phyloP scores from a whole-genome alignment of 2,888 invertebrate genomes.

The Choreutis nemorana region DNA sequence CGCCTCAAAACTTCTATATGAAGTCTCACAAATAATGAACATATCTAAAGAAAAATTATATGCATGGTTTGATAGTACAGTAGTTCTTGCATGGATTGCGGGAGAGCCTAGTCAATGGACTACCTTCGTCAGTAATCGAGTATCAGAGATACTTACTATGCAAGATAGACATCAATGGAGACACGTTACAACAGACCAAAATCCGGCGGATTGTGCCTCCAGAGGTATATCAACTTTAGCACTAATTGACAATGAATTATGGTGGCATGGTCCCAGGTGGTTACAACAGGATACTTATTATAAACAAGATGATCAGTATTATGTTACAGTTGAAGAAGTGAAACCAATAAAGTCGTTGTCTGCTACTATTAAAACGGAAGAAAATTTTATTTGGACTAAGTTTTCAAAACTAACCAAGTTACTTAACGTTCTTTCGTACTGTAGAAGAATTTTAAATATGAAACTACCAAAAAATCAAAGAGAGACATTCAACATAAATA shows the following conservation, averaged over 20 bases:
- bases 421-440: constrained; percentile 9
- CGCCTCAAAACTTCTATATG: constrained; percentile 8
- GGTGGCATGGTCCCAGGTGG: constrained; percentile 11
- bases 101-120: constrained; percentile 16
- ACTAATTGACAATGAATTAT: constrained; percentile 11
- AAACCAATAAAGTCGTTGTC: constrained; percentile 1
- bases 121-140: constrained; percentile 16
- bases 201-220: constrained; percentile 19
- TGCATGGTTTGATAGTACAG: constrained; percentile 15
- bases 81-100: constrained; percentile 14
- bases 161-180: constrained; percentile 11
- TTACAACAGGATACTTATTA: constrained; percentile 1
- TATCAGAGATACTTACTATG: constrained; percentile 12
- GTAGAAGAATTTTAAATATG: constrained; percentile 9
- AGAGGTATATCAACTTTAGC: constrained; percentile 12
- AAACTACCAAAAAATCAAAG: constrained; percentile 2
- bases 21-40: constrained; percentile 4
- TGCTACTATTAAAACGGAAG: constrained; percentile 1
- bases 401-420: constrained; percentile 9
- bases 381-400: constrained; percentile 5
- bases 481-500: constrained; percentile 1
- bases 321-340: constrained; percentile 7
- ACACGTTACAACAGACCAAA: constrained; percentile 12
- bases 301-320: neutral
- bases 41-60: constrained; percentile 1